Conservation (phyloP, 2,888 invertebrate species). For the Eristalis tenax region DNA sequence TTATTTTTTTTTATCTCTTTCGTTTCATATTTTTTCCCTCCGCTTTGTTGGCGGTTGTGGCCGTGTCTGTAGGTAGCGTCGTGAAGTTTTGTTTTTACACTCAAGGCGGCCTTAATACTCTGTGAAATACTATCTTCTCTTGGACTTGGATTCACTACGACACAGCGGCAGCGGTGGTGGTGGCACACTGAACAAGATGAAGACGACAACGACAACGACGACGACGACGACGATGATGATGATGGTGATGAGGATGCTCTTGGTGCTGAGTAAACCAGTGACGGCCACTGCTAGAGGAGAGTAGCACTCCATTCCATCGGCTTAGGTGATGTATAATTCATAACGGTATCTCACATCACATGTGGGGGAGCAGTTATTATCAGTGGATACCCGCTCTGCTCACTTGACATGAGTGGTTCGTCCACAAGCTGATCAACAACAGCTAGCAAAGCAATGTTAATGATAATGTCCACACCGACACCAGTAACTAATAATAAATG, state of each 20-base stretch:
- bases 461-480: constrained; percentile 21
- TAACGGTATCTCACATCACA: constrained; percentile 66
- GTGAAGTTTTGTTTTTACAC: constrained; percentile 34
- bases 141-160: no score
- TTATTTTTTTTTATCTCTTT: no score
- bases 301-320: neutral
- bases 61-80: constrained; percentile 16
- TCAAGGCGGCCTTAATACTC: constrained; percentile 51
- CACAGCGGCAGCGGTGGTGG: constrained; percentile 14
- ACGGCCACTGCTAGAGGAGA: no score
- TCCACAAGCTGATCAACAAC: neutral
- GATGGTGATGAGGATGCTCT: no score
- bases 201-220: no score
- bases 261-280: no score
- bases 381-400: constrained; percentile 6
- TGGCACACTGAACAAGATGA: constrained; percentile 6
- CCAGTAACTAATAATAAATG: constrained; percentile 41
- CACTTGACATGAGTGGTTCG: neutral
- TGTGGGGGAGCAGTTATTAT: constrained; percentile 65
- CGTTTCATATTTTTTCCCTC: neutral
- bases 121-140: constrained; percentile 58
- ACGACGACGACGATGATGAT: no score
- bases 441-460: constrained; percentile 24
- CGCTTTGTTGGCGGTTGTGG: neutral
- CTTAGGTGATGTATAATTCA: constrained; percentile 52